Conservation (phyloP, 2,797 vertebrate genomes). For the Lophius americanus region DNA sequence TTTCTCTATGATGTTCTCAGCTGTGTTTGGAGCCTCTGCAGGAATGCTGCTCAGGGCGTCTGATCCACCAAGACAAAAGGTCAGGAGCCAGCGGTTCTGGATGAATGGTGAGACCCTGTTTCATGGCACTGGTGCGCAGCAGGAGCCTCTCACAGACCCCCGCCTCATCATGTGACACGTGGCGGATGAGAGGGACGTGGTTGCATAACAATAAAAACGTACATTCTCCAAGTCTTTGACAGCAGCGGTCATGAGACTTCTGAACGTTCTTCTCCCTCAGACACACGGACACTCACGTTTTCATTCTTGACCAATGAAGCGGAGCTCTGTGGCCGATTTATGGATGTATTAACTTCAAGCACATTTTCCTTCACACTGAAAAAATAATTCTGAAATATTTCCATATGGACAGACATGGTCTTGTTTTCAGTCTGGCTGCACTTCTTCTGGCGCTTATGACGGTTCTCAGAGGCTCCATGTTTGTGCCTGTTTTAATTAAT, state of each 20-base stretch:
- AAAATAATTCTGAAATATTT: too few relatives aligned
- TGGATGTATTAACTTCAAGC: too few relatives aligned
- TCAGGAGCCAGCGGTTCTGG: constrained; percentile 52
- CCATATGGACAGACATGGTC: too few relatives aligned
- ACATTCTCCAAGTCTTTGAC: background rate
- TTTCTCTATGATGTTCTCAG: background rate
- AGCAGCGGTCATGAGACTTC: constrained; percentile 1
- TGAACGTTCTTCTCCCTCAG: too few relatives aligned
- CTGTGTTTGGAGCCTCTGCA: constrained; percentile 43
- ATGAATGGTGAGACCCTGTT: constrained; percentile 59
- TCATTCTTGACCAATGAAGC: background rate
- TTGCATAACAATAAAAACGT: constrained; percentile 61
- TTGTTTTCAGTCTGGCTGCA: too few relatives aligned
- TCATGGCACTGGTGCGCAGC: constrained; percentile 59
- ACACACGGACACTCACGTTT: too few relatives aligned
- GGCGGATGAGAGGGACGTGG: constrained; percentile 21
- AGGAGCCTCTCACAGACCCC: constrained; percentile 24
- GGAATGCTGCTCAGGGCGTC: constrained; percentile 65
- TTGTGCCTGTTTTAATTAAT: too few relatives aligned
- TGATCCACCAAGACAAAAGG: constrained; percentile 67
- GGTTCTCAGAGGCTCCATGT: too few relatives aligned
- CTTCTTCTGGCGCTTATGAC: too few relatives aligned
- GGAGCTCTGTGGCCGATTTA: too few relatives aligned
- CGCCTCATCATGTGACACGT: constrained; percentile 57
- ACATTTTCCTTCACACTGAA: too few relatives aligned